These are phyloP conservation scores for Dryadula phaetusa DNA, from an alignment of 2,888 invertebrate genomes.

Conservation along the genomic window DNA sequence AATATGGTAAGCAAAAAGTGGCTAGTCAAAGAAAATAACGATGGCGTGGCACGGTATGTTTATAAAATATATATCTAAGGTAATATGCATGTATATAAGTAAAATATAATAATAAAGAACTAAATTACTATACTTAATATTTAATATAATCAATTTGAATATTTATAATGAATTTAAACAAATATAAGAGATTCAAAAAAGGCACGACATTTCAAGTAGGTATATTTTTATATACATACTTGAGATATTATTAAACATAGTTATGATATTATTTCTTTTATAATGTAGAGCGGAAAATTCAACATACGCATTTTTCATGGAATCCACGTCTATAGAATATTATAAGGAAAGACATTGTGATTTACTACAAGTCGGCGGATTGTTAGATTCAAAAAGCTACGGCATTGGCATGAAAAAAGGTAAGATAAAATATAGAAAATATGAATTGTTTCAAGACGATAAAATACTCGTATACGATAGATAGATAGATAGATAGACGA, in stretches of 20 bases:
- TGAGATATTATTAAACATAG: too few species aligned
- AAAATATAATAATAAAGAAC: too few species aligned
- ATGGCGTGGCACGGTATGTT: conserved; percentile 85
- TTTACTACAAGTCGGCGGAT: conserved; percentile 88
- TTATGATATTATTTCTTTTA: neutral
- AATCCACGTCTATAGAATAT: conserved; percentile 95
- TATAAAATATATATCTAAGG: conserved; percentile 26
- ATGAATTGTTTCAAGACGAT: too few species aligned
- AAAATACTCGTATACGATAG: too few species aligned
- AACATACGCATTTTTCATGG: conserved; percentile 94
- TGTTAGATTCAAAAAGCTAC: conserved; percentile 93
- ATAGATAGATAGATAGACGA: too few species aligned
- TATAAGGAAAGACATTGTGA: conserved; percentile 90
- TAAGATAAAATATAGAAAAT: conserved; percentile 68
- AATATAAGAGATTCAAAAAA: too few species aligned
- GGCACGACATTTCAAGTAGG: too few species aligned
- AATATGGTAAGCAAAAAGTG: conserved; percentile 87
- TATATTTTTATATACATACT: too few species aligned
- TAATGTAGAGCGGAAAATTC: conserved; percentile 71
- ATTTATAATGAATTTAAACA: too few species aligned
- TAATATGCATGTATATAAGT: too few species aligned
- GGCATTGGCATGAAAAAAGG: conserved; percentile 94
- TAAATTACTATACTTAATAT: neutral
- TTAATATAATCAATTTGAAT: neutral
- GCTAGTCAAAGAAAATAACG: conserved; percentile 83